Base-by-base conservation (phyloP, 2,888 invertebrate genomes). In the Melitaea athalia region DNA sequence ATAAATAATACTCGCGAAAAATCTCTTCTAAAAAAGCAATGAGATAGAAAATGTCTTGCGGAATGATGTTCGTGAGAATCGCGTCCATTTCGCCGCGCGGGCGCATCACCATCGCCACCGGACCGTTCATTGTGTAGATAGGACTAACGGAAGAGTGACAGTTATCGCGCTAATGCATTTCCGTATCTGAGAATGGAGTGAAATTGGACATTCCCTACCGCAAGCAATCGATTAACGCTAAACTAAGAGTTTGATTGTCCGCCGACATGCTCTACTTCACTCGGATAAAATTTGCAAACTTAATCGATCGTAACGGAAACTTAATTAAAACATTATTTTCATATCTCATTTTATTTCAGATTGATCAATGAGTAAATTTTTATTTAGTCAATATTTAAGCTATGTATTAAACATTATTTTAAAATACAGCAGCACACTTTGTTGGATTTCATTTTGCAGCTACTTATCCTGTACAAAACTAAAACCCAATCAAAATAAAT, bases 151-250 rank as follows among this genome's bases (percentile, higher is more conserved):
- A 80, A 77, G 69, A 73, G 77, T 75, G 81, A 82, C 84, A 82
- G 84, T 83, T 83, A 85, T 81, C 80, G 80, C 80, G 79, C 81
- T 81, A 79, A 82, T 83, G 80, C 81, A 82, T 81, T 85, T 85
- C 75, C 71, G 68, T 68, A 72, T 74, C 76, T 67, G 55, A 59
- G 73, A 68, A 67, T 63, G 42, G 64, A 63, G 71, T 63, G 68
- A 71, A 71, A 71, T 69, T 68, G 64, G 71, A 68, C 74, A 69
- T 66, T 68, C 67, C 69, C 64, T 65, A 52, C 63, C 72, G 66
- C 50, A 55, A 68, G 66, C 47, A 59, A 68, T 72, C 68, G 64
- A 71, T 72, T 67, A 64, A 62, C 45, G 62, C 64, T 50, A 64
- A 64, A 43, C 59, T 47, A 24, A 53, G 50, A 65, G 8, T 55